Evolutionary conservation across 2,113 vertebrate genomes (phyloP).

Genomic region (Cercopithecus mona): DNA sequence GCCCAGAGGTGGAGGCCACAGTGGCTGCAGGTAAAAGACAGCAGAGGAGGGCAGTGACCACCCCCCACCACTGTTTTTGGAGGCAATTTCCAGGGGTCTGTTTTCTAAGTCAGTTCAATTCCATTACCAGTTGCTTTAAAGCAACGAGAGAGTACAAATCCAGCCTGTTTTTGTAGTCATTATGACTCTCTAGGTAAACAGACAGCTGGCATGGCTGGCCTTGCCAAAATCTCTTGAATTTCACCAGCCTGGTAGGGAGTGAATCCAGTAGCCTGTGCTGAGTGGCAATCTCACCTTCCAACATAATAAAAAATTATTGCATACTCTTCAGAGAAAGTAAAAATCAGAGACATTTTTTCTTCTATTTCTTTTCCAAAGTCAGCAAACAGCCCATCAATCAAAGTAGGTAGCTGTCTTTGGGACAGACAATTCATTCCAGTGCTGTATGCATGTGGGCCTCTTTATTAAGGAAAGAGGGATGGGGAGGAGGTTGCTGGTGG

Average conservation of each 20-base stretch:
- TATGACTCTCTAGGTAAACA: constrained; percentile 63
- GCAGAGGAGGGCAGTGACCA: background rate
- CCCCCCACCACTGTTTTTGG: background rate
- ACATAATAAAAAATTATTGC: constrained; percentile 58
- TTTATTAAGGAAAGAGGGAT: background rate
- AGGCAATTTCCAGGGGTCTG: background rate
- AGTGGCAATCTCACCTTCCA: constrained; percentile 56
- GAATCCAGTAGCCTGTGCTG: constrained; percentile 34
- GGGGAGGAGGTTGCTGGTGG: background rate
- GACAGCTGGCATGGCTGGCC: constrained; percentile 2
- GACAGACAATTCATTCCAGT: background rate
- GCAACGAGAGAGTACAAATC: constrained; percentile 17
- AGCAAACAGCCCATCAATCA: constrained; percentile 49
- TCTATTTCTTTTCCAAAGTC: constrained; percentile 52
- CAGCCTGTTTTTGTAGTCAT: constrained; percentile 44
- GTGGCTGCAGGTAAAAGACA: background rate
- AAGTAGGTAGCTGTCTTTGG: constrained; percentile 35
- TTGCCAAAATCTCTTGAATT: constrained; percentile 65
- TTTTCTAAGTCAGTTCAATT: background rate
- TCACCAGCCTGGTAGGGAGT: constrained; percentile 47
- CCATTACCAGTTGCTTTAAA: constrained; percentile 19
- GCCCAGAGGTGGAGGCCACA: background rate
- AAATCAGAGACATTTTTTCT: constrained; percentile 37
- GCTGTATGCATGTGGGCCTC: background rate
- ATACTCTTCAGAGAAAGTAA: constrained; percentile 35